Conservation (phyloP, 2,113 vertebrate species). For the Elaphurus davidianus region DNA sequence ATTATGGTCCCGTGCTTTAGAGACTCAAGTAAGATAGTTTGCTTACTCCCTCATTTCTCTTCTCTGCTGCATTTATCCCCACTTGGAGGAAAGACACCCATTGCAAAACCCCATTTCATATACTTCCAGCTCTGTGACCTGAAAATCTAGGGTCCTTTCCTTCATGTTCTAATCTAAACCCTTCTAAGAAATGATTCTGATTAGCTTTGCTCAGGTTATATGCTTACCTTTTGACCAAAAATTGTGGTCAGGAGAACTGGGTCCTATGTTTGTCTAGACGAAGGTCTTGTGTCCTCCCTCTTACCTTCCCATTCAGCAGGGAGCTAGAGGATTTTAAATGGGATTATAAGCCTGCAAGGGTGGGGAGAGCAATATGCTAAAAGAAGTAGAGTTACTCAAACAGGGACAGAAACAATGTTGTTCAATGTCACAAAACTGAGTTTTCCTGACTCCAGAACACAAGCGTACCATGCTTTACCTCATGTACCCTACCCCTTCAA, state of each 20-base stretch:
- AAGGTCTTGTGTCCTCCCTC: not conserved
- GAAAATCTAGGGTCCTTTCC: not conserved
- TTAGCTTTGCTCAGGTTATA: not conserved
- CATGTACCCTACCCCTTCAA: accelerated
- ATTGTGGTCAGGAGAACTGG: not conserved
- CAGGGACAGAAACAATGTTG: not conserved
- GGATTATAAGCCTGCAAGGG: not conserved
- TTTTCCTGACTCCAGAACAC: not conserved
- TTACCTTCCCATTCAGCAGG: too few relatives aligned
- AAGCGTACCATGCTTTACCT: not conserved
- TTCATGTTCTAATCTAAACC: not conserved
- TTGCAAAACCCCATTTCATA: not conserved
- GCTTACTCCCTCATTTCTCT: not conserved
- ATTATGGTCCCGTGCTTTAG: not conserved
- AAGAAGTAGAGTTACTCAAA: not conserved
- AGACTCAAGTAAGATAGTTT: not conserved
- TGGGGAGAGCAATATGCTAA: not conserved
- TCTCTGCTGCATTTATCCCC: not conserved
- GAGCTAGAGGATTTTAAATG: not conserved
- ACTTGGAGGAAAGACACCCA: not conserved
- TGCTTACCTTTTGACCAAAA: not conserved
- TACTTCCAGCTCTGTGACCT: not conserved
- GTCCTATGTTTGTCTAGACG: not conserved
- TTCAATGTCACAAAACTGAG: not conserved
- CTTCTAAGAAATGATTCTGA: not conserved